Percentiles rank a stretch among this genome's conserved stretches.
These are phyloP conservation scores for Lepidotrigona ventralis DNA, from an alignment of 1,140 invertebrate species.

Conservation along the genomic window DNA sequence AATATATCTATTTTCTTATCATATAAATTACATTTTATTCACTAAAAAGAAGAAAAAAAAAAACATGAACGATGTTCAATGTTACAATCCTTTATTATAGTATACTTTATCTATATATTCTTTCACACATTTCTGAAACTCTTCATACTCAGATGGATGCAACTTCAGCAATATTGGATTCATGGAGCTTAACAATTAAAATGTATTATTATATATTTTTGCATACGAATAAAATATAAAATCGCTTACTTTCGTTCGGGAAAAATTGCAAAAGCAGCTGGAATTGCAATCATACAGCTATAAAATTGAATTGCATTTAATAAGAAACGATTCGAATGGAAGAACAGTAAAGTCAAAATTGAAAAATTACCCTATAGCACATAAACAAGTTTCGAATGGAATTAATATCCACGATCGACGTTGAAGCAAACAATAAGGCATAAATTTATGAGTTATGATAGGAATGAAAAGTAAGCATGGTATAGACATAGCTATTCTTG, in stretches of 20 bases:
- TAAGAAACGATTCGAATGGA: not conserved
- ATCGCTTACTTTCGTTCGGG: slow-evolving; percentile 45
- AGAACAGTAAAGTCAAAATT: not conserved
- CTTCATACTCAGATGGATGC: slow-evolving; percentile 31
- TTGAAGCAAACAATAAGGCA: slow-evolving; percentile 31
- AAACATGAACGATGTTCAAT: not conserved
- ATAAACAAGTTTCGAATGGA: slow-evolving; percentile 21
- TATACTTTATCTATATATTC: slow-evolving; percentile 33
- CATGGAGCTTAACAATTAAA: slow-evolving; percentile 38
- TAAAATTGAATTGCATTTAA: not conserved
- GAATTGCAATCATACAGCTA: slow-evolving; percentile 45
- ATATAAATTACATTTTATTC: not conserved
- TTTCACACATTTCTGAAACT: slow-evolving; percentile 24
- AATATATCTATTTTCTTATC: slow-evolving; percentile 41
- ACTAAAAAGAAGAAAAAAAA: not conserved
- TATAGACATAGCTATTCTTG: slow-evolving; percentile 84
- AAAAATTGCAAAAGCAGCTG: slow-evolving; percentile 41
- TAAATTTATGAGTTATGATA: slow-evolving; percentile 29
- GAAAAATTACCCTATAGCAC: slow-evolving; percentile 32
- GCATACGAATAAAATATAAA: not conserved
- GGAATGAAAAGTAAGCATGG: slow-evolving; percentile 79
- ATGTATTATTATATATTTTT: not conserved
- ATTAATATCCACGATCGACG: slow-evolving; percentile 7
- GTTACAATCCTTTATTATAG: slow-evolving; percentile 48
- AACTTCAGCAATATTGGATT: slow-evolving; percentile 32